A percentile compares a stretch with the other conserved stretches of the same genome.
phyloP scores from a whole-genome alignment of 2,113 vertebrate genomes.

The Cranoglanis bouderius region DNA sequence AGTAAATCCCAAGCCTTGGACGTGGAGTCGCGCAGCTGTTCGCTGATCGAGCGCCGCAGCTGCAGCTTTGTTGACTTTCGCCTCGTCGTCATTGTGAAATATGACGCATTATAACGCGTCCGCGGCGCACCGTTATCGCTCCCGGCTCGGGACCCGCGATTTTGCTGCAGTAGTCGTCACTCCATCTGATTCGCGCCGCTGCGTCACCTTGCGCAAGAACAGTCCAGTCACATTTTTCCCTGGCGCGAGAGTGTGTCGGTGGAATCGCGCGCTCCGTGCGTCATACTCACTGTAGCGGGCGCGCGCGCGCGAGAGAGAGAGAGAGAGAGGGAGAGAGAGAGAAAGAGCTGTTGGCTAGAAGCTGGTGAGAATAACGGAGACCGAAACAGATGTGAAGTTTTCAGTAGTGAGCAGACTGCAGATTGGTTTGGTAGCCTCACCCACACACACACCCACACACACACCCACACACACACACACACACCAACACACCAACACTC shows the following conservation, averaged over 20 bases:
- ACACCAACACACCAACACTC: not conserved
- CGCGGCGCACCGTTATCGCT: slow-evolving; percentile 48
- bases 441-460: not conserved
- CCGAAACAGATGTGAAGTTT: not conserved
- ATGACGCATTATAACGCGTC: slow-evolving; percentile 68
- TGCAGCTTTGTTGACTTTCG: slow-evolving; percentile 74
- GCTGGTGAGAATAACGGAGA: not conserved
- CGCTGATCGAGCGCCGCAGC: slow-evolving; percentile 91
- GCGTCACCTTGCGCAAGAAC: slow-evolving; percentile 66
- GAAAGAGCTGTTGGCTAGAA: not conserved
- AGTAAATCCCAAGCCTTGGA: slow-evolving; percentile 92
- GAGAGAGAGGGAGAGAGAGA: not conserved
- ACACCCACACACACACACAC: not conserved
- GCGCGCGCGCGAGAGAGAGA: not conserved
- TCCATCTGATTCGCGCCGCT: slow-evolving; percentile 66
- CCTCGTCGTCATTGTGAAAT: slow-evolving; percentile 77
- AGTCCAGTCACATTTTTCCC: slow-evolving; percentile 29
- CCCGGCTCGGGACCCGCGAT: not conserved
- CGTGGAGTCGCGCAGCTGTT: slow-evolving; percentile 92
- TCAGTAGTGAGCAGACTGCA: slow-evolving; percentile 38
- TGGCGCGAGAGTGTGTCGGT: not conserved
- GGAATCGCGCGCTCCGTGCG: not conserved
- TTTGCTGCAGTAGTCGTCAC: slow-evolving; percentile 68
- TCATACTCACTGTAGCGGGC: not conserved
- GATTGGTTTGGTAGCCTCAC: slow-evolving; percentile 18